Evolutionary conservation across 2,797 vertebrate genomes (phyloP), one percentile per base, ranked within the genome.

Genomic region (Hydrolagus colliei): DNA sequence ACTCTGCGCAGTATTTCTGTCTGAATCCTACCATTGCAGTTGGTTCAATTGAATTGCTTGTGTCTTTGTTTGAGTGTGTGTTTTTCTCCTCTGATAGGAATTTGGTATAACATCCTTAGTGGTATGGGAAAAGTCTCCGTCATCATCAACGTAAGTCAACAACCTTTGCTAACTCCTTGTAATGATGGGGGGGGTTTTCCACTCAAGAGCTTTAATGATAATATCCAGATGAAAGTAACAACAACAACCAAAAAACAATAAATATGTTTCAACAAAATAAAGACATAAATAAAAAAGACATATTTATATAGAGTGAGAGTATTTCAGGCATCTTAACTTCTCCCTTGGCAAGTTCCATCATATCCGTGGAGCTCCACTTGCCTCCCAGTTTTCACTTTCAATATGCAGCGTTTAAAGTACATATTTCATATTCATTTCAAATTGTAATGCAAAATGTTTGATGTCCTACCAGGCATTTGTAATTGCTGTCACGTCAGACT

Each of bases 61-160:
- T 4, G 11, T 13, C 52, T 71, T 84, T 63, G 63, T 65, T 63
- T 5, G 68, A 52, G 32, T 84, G 65, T 71, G 9, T 88, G 79
- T 87, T 87, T 79, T 88, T 85, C 78, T 65, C 89, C 32, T 78
- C 88, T 92, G 93, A 14, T 93, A 98, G 97, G 97, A 86, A 97
- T 98, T 93, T 98, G 97, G 97, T 97, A 95, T 92, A 94, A 97
- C 91, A 97, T 99, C 92, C 94, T 99, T 88, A 96, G 94, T 87
- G 94, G 96, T 86, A 97, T 99, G 88, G 98, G 98, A 92, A 99
- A 99, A 91, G 96, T 99, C 91, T 97, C 98, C 84, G 97, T 99
- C 88, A 98, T 99, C 92, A 99, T 96, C 92, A 99, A 98, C 88
- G 98, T 99, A 94, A 98, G 98, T 97, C 32, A 41, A 1, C 41